A percentile compares a stretch with the other conserved stretches of the same genome.
phyloP scores from a whole-genome alignment of 2,113 vertebrate genomes.

The Trematocara stigmaticum region DNA sequence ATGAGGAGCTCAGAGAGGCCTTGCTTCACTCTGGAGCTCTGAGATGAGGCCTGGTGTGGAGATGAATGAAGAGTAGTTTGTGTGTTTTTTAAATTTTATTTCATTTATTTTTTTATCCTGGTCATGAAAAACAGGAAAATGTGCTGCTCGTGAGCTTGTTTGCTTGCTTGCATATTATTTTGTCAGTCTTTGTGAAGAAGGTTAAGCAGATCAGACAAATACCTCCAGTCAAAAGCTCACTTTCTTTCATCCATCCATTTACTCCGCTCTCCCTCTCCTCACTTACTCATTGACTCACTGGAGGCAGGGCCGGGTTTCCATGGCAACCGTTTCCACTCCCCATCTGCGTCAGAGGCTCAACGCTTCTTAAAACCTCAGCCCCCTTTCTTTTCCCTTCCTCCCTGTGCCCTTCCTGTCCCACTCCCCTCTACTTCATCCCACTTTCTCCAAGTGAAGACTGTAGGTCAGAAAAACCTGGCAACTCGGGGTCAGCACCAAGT shows the following conservation, averaged over 20 bases:
- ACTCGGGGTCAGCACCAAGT: too few species aligned
- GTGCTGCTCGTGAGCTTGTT: background rate
- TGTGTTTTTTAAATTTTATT: background rate
- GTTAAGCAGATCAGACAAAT: constrained; percentile 2
- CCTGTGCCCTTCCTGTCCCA: background rate
- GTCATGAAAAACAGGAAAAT: background rate
- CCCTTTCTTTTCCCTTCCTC: background rate
- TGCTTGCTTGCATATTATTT: background rate
- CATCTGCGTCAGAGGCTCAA: constrained; percentile 50
- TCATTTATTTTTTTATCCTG: background rate
- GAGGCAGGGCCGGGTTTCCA: constrained; percentile 64
- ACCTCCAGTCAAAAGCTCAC: constrained; percentile 5
- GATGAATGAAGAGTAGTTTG: background rate
- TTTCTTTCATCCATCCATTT: constrained; percentile 20
- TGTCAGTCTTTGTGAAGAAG: background rate
- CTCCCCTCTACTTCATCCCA: background rate
- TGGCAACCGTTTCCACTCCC: constrained; percentile 66
- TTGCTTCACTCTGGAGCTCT: constrained; percentile 4
- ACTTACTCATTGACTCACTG: constrained; percentile 54
- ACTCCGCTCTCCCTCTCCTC: background rate
- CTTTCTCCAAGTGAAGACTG: background rate
- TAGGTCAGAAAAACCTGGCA: background rate
- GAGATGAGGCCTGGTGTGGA: background rate
- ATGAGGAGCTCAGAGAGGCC: background rate
- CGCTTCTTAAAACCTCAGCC: constrained; percentile 50